These are phyloP conservation scores for Dryadula phaetusa DNA, from an alignment of 2,888 invertebrate species.

Conservation along the genomic window DNA sequence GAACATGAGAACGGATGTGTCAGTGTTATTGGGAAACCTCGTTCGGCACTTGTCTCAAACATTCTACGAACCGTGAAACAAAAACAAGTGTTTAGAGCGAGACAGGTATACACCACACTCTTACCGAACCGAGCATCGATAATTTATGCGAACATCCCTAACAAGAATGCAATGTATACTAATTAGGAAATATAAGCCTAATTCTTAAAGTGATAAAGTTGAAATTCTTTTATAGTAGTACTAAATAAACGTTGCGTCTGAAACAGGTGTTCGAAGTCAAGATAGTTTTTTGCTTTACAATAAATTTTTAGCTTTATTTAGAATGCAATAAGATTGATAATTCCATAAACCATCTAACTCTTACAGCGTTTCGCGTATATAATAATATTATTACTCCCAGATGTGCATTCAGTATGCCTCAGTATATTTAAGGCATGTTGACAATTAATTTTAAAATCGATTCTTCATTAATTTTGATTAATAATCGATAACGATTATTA, in stretches of 20 bases:
- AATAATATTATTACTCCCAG: slow-evolving; percentile 75
- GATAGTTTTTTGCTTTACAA: slow-evolving; percentile 52
- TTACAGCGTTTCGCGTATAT: slow-evolving; percentile 53
- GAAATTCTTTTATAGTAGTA: slow-evolving; percentile 47
- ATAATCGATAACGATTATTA: slow-evolving; percentile 32
- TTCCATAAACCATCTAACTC: slow-evolving; percentile 30
- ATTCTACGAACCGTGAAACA: slow-evolving; percentile 70
- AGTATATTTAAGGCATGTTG: slow-evolving; percentile 72
- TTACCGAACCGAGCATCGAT: slow-evolving; percentile 77
- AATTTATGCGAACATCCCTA: slow-evolving; percentile 84
- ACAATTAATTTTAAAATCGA: slow-evolving; percentile 70
- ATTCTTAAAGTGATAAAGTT: neutral
- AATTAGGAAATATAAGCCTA: slow-evolving; percentile 51
- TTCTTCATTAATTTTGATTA: slow-evolving; percentile 41
- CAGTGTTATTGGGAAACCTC: slow-evolving; percentile 57
- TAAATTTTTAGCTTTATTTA: slow-evolving; percentile 44
- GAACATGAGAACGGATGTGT: slow-evolving; percentile 47
- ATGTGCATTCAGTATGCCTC: slow-evolving; percentile 78
- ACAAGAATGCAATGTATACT: slow-evolving; percentile 70
- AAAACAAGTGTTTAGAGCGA: slow-evolving; percentile 77
- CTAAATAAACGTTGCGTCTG: slow-evolving; percentile 73
- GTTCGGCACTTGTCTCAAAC: slow-evolving; percentile 68
- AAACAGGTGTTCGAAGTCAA: slow-evolving; percentile 80
- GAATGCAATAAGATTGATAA: slow-evolving; percentile 39
- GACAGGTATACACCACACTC: slow-evolving; percentile 67